Evolutionary conservation across 2,888 invertebrate species (phyloP).

Genomic region (Arge pagana): DNA sequence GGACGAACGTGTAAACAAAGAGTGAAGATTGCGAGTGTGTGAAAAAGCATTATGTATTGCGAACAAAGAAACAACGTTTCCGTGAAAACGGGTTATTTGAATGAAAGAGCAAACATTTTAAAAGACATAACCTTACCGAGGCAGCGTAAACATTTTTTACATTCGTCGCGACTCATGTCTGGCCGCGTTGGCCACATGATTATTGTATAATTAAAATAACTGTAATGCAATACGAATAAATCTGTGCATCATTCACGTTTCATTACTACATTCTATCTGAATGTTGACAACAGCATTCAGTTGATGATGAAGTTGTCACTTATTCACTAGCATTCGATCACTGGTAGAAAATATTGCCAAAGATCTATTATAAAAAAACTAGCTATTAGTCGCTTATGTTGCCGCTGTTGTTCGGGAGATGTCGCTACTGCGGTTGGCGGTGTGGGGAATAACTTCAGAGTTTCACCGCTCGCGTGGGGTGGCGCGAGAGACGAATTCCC

Average conservation of each 20-base stretch:
- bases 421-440: too few species aligned
- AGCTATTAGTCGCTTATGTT: too few species aligned
- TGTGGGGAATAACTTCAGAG: too few species aligned
- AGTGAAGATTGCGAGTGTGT: neutral
- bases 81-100: conserved; percentile 15
- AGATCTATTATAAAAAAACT: neutral
- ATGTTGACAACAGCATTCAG: conserved; percentile 18
- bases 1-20: neutral
- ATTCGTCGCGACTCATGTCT: conserved; percentile 88
- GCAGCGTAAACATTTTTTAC: conserved; percentile 83
- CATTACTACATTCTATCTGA: conserved; percentile 3
- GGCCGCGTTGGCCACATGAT: conserved; percentile 72
- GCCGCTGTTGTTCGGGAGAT: too few species aligned
- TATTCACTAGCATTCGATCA: conserved; percentile 9
- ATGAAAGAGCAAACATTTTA: conserved; percentile 11
- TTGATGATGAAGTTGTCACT: conserved; percentile 20
- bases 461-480: too few species aligned
- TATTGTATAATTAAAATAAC: conserved; percentile 24
- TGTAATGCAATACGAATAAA: neutral
- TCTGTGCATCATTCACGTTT: neutral
- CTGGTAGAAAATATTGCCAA: neutral
- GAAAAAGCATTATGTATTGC: neutral
- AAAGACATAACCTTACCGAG: conserved; percentile 68
- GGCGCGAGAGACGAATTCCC: too few species aligned
- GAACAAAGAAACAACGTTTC: conserved; percentile 1